Evolutionary conservation across 2,797 vertebrate species (phyloP).

Genomic region (Phrynocephalus guinanensis): DNA sequence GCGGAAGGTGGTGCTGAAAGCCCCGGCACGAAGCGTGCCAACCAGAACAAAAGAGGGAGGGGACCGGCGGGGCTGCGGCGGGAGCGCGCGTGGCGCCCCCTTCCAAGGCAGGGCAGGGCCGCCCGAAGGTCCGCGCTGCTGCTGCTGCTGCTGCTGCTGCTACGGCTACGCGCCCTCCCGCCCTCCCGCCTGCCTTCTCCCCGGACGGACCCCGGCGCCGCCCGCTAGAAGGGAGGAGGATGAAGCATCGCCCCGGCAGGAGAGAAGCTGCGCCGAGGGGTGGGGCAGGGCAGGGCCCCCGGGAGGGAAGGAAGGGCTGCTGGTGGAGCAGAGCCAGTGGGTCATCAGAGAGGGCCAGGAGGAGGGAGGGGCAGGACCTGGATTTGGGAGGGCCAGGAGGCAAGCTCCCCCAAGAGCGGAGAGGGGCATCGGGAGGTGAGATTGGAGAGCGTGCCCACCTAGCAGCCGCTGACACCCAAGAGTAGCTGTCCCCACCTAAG

Average conservation of each 20-base stretch:
- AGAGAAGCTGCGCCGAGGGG: too few species aligned
- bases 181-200: background rate
- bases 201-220: background rate
- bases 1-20: background rate
- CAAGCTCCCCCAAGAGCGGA: too few species aligned
- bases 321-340: too few species aligned
- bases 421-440: too few species aligned
- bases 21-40: conserved; percentile 45
- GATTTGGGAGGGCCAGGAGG: too few species aligned
- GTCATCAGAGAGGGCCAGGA: background rate
- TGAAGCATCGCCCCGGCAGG: background rate
- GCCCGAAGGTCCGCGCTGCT: background rate
- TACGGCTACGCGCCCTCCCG: accelerated
- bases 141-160: too few species aligned
- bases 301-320: background rate
- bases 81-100: background rate
- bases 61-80: conserved; percentile 24
- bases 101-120: too few species aligned
- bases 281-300: too few species aligned
- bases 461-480: too few species aligned
- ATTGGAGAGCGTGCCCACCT: too few species aligned
- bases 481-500: too few species aligned
- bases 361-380: too few species aligned
- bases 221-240: background rate
- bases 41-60: conserved; percentile 80